Evolutionary conservation across 2,113 vertebrate genomes (phyloP), one percentile per base, ranked within the genome.

Genomic region (Dascyllus trimaculatus): DNA sequence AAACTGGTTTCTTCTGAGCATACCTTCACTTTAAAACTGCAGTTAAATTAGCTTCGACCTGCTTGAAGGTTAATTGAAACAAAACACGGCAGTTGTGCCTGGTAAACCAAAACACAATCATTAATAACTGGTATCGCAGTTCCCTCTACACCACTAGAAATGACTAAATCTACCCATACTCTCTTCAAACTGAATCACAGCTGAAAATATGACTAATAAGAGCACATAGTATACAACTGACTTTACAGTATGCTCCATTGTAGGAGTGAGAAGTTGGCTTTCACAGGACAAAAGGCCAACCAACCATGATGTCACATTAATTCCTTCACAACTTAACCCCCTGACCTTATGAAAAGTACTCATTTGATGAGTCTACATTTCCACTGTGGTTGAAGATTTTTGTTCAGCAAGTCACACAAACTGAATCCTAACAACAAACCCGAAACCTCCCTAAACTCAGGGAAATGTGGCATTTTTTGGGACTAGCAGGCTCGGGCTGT

Each of bases 281-380:
- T 89, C 51, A 62, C 75, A 62, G 67, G 51, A 86, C 82, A 69
- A 85, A 82, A 85, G 79, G 71, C 70, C 85, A 85, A 74, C 46
- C 48, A 70, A 74, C 46, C 48, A 70, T 89, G 82, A 91, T 85
- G 90, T 91, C 78, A 91, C 59, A 60, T 78, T 56, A 67, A 22
- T 74, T 93, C 64, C 51, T 79, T 92, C 71, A 86, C 64, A 87
- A 79, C 79, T 88, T n/a, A 76, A 91, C 85, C 84, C 59, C 54
- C 40, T 91, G 87, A 93, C 86, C 86, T 73, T 77, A 53, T 69
- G 77, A 90, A 76, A 89, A 87, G 81, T 80, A 85, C 78, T 81
- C 67, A 89, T 70, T 81, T 83, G 82, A 86, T 89, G 85, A 91
- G 77, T 82, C 80, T 61, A 87, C 76, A 82, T 91, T 93, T 92